Conservation (phyloP, 2,113 vertebrate species). For the Eira barbara region DNA sequence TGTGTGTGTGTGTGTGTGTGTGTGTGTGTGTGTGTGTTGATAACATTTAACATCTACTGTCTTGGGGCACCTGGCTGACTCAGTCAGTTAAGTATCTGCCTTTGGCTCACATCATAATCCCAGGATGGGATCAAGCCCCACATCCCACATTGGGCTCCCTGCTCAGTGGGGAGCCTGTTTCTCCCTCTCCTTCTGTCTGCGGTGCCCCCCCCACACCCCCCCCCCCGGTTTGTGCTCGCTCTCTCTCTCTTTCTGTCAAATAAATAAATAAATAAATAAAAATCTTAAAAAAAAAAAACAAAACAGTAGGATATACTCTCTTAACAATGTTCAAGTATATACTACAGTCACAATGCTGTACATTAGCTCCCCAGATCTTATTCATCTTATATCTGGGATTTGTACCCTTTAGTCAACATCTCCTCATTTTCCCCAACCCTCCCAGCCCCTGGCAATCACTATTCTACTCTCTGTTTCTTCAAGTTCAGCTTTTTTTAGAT, state of each 20-base stretch:
- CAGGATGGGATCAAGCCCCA: neutral
- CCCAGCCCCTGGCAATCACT: neutral
- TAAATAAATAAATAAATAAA: neutral
- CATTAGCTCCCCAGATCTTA: neutral
- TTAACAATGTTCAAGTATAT: neutral
- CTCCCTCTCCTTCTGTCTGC: neutral
- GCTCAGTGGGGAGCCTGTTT: neutral
- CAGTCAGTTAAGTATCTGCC: neutral
- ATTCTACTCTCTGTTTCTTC: neutral
- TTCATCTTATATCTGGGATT: neutral
- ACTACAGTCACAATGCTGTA: neutral
- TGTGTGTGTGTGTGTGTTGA: neutral
- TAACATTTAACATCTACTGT: neutral
- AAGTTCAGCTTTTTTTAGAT: neutral
- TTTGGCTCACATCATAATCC: neutral
- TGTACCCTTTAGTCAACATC: neutral
- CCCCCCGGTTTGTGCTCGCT: neutral
- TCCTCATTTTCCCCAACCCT: neutral
- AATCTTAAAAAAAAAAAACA: too few species aligned
- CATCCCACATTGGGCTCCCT: neutral
- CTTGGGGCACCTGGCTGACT: neutral
- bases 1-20: neutral
- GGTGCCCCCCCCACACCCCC: accelerated
- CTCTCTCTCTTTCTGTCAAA: neutral
- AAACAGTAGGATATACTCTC: neutral